Conservation (phyloP, 2,797 vertebrate genomes). For the Lepilemur ruficaudatus region DNA sequence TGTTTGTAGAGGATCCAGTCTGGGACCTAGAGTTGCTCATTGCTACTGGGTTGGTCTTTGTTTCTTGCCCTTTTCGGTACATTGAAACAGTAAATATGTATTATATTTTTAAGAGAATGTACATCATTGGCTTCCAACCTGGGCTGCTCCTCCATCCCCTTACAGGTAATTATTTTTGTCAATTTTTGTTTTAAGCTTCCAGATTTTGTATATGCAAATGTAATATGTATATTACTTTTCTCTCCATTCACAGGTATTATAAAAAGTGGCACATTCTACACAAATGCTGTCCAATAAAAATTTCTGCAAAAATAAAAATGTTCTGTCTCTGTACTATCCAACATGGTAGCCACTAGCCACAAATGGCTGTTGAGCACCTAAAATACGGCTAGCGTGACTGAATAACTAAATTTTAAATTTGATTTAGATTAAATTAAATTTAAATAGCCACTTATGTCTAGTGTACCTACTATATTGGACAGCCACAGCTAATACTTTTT, state of each 20-base stretch:
- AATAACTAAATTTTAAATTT: background rate
- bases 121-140: background rate
- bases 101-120: background rate
- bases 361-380: background rate
- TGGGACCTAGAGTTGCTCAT: background rate
- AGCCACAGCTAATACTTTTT: background rate
- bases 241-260: background rate
- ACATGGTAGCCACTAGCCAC: background rate
- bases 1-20: background rate
- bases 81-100: background rate
- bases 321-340: background rate
- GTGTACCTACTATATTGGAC: background rate
- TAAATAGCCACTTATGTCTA: background rate
- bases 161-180: background rate
- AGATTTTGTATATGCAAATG: background rate
- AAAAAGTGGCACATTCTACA: background rate
- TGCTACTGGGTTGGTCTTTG: background rate
- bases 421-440: background rate
- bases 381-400: background rate
- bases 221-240: background rate
- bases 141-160: background rate
- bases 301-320: background rate
- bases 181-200: background rate
- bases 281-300: background rate
- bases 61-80: background rate